Evolutionary conservation across 2,888 invertebrate species (phyloP).

Genomic region (Drosophila meridionalis): DNA sequence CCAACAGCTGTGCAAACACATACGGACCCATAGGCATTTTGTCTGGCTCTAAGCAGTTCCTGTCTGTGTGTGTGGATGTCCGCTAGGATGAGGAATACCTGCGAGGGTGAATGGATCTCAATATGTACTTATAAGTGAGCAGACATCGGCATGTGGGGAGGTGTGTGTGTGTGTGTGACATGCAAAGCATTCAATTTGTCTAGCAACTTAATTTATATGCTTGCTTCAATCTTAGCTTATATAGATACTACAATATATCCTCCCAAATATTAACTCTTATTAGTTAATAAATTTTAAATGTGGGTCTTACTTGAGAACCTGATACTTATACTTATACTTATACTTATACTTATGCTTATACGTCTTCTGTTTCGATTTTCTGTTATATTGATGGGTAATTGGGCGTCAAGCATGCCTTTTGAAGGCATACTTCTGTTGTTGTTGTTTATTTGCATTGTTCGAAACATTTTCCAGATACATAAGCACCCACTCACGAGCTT

Average conservation of each 20-base stretch:
- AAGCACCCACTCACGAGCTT: slow-evolving; percentile 22
- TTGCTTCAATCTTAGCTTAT: slow-evolving; percentile 17
- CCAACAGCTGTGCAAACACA: slow-evolving; percentile 53
- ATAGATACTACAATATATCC: slow-evolving; percentile 26
- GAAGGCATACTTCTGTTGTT: background rate
- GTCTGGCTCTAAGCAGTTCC: slow-evolving; percentile 3
- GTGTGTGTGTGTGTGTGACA: slow-evolving; percentile 23
- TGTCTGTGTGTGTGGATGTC: slow-evolving; percentile 2
- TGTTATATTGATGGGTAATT: background rate
- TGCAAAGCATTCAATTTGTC: slow-evolving; percentile 67
- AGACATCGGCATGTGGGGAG: background rate
- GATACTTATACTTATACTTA: background rate
- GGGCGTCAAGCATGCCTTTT: slow-evolving; percentile 10
- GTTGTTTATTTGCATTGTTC: slow-evolving; percentile 13
- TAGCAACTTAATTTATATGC: slow-evolving; percentile 44
- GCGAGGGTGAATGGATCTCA: slow-evolving; percentile 13
- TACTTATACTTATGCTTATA: background rate
- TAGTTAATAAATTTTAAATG: slow-evolving; percentile 34
- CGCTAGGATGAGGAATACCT: background rate
- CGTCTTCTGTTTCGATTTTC: too few relatives aligned
- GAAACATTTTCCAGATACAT: slow-evolving; percentile 29
- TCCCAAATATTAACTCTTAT: slow-evolving; percentile 32
- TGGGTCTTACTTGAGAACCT: background rate
- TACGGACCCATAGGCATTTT: slow-evolving; percentile 49
- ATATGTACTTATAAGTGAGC: background rate